Evolutionary conservation across 1,140 invertebrate species (phyloP).

Genomic region (Atopsyche davidsoni): DNA sequence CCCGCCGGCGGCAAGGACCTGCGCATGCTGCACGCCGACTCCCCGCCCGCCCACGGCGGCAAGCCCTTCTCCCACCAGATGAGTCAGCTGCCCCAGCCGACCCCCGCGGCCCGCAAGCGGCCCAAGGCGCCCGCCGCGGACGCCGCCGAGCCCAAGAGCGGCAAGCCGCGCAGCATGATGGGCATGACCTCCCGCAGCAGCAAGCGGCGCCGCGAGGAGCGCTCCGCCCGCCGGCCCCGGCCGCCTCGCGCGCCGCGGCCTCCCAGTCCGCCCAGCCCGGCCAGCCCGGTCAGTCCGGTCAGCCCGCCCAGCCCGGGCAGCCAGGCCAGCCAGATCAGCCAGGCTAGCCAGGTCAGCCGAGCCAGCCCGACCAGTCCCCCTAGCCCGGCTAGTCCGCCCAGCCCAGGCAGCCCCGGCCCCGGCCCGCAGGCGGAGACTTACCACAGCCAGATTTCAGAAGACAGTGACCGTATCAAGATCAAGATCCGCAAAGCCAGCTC

Average conservation of each 20-base stretch:
- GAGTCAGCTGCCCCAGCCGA: conserved; percentile 48
- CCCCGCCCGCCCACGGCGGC: conserved; percentile 34
- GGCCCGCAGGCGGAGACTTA: conserved; percentile 39
- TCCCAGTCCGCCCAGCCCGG: no score
- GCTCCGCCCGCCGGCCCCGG: conserved; percentile 41
- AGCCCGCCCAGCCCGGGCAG: no score
- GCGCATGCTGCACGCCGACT: conserved; percentile 8
- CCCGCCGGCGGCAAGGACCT: conserved; percentile 32
- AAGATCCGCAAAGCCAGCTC: conserved; percentile 34
- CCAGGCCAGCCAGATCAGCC: no score
- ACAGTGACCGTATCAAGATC: conserved; percentile 44
- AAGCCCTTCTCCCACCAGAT: conserved; percentile 50
- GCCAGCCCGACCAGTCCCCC: neutral
- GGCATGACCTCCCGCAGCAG: conserved; percentile 37
- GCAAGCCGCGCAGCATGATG: conserved; percentile 48
- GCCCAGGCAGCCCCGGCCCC: no score
- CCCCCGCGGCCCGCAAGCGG: conserved; percentile 40
- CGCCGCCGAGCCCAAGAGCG: conserved; percentile 42
- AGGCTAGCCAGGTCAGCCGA: neutral
- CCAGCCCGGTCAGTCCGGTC: no score
- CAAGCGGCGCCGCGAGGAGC: conserved; percentile 30
- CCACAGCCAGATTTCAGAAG: conserved; percentile 47
- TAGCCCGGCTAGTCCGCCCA: neutral
- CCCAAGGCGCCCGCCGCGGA: conserved; percentile 41
- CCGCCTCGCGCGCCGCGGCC: no score